Conservation (phyloP, 2,113 vertebrate species). For the Lonchura striata region DNA sequence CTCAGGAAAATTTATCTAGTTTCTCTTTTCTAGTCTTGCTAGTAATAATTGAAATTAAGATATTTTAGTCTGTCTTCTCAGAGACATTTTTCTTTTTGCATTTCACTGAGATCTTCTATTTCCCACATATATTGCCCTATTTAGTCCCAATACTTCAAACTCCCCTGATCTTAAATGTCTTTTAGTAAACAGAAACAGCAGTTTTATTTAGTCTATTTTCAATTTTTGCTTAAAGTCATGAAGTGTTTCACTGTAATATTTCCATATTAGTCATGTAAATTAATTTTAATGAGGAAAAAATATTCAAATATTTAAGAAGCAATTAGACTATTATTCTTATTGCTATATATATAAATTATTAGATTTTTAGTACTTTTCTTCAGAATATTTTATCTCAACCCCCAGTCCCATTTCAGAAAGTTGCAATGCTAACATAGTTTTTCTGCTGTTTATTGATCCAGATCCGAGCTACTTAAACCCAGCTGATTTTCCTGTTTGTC, state of each 20-base stretch:
- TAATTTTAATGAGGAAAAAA: neutral
- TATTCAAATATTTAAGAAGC: constrained; percentile 2
- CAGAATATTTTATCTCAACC: neutral
- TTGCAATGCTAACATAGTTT: neutral
- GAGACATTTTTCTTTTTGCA: neutral
- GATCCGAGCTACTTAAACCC: neutral
- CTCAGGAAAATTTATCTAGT: neutral
- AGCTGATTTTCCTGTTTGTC: neutral
- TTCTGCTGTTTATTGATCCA: neutral
- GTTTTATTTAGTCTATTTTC: neutral
- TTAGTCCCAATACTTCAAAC: neutral
- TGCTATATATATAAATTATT: neutral
- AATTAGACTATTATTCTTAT: neutral
- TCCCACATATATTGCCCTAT: neutral
- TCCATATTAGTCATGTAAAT: neutral
- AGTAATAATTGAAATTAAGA: neutral
- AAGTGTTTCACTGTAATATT: neutral
- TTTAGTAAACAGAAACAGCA: neutral
- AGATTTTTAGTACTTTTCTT: neutral
- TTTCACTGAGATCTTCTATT: neutral
- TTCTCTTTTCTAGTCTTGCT: neutral
- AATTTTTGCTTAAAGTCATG: neutral
- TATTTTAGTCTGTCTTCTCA: neutral
- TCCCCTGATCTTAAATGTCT: neutral
- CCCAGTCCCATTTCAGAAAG: neutral